Percentiles rank a stretch among this genome's conserved stretches.
phyloP scores from a whole-genome alignment of 2,888 invertebrate genomes.

The Pyralis farinalis region DNA sequence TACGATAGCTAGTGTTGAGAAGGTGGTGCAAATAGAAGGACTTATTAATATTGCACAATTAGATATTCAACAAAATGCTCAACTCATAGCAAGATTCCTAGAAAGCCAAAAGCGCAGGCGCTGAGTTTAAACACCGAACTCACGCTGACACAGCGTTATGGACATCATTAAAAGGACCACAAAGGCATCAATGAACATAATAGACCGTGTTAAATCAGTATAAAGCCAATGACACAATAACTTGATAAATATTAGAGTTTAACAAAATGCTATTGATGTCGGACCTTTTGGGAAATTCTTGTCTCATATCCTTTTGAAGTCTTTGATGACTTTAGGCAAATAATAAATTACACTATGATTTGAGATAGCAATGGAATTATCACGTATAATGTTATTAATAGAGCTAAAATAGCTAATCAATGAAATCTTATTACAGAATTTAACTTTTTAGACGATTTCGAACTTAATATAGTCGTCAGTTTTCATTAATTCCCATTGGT shows the following conservation, averaged over 20 bases:
- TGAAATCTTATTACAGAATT: too few species aligned
- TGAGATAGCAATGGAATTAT: too few species aligned
- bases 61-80: slow-evolving; percentile 18
- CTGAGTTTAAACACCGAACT: slow-evolving; percentile 28
- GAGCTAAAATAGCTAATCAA: too few species aligned
- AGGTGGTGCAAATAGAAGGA: too few species aligned
- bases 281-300: slow-evolving; percentile 21
- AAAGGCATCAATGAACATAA: slow-evolving; percentile 52
- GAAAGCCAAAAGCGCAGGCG: slow-evolving; percentile 28
- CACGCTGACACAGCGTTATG: slow-evolving; percentile 55
- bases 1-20: too few species aligned
- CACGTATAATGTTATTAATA: too few species aligned
- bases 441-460: too few species aligned
- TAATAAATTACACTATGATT: not conserved
- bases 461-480: too few species aligned
- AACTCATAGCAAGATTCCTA: slow-evolving; percentile 42
- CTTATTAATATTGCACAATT: slow-evolving; percentile 20
- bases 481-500: too few species aligned
- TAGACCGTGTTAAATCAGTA: slow-evolving; percentile 58
- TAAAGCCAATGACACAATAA: slow-evolving; percentile 52
- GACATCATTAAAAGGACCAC: slow-evolving; percentile 44
- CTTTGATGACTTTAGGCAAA: slow-evolving; percentile 5
- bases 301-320: slow-evolving; percentile 12
- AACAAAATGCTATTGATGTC: slow-evolving; percentile 22
- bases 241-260: slow-evolving; percentile 58